These are phyloP conservation scores for Yponomeuta sedellus DNA, from an alignment of 2,888 invertebrate genomes.

Conservation along the genomic window DNA sequence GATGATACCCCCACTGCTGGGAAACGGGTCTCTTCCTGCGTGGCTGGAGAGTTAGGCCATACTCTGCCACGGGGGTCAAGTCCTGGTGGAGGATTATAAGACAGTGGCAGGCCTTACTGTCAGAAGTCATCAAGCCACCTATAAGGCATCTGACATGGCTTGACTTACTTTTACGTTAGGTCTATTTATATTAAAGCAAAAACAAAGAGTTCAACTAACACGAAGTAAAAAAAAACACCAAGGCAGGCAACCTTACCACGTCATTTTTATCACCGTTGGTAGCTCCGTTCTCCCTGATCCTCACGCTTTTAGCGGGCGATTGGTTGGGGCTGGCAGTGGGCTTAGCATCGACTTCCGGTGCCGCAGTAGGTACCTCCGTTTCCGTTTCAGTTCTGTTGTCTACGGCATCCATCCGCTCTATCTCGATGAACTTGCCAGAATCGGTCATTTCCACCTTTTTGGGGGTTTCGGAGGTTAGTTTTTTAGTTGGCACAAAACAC, in stretches of 20 bases:
- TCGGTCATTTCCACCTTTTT: conserved; percentile 71
- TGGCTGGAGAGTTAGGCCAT: too few species aligned
- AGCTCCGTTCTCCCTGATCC: conserved; percentile 66
- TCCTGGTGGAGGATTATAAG: too few species aligned
- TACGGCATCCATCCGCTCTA: conserved; percentile 51
- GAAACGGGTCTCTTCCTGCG: too few species aligned
- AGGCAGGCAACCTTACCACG: conserved; percentile 41
- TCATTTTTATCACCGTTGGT: conserved; percentile 42
- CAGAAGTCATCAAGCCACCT: too few species aligned
- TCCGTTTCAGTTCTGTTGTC: conserved; percentile 20
- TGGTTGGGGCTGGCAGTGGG: conserved; percentile 47
- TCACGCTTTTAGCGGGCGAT: conserved; percentile 62
- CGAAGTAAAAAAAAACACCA: conserved; percentile 17
- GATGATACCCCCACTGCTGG: too few species aligned
- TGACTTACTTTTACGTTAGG: too few species aligned
- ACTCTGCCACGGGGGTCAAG: too few species aligned
- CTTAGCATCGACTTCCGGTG: conserved; percentile 23
- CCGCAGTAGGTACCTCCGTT: background rate
- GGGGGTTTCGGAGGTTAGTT: conserved; percentile 50
- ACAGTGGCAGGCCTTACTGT: too few species aligned
- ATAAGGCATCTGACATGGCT: too few species aligned
- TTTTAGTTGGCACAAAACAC: conserved; percentile 39
- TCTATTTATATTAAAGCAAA: background rate
- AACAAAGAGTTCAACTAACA: background rate
- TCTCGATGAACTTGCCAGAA: conserved; percentile 72